Evolutionary conservation across 2,888 invertebrate genomes (phyloP).

Genomic region (Crioceris asparagi): DNA sequence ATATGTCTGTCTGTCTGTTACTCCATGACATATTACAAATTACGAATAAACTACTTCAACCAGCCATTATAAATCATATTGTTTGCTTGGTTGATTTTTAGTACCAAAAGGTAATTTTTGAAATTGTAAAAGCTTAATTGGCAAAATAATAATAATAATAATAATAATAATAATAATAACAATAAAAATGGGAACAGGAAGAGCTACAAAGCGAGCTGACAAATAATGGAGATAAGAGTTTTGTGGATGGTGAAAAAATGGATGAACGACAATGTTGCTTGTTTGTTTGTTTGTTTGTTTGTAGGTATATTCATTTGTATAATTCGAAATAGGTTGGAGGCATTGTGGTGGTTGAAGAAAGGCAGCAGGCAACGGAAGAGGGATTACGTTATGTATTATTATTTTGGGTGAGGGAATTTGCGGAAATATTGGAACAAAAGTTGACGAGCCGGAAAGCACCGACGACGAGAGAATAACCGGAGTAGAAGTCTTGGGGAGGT

Average conservation of each 20-base stretch:
- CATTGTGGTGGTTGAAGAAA: background rate
- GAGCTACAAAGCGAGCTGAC: too few species aligned
- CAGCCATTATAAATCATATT: too few species aligned
- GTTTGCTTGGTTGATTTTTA: too few species aligned
- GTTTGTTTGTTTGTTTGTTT: background rate
- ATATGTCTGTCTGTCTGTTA: too few species aligned
- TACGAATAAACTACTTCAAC: too few species aligned
- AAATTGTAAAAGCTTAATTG: too few species aligned
- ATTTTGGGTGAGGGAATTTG: constrained; percentile 33
- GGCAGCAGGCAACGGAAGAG: too few species aligned
- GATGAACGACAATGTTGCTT: background rate
- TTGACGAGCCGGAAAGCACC: constrained; percentile 39
- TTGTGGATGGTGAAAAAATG: background rate
- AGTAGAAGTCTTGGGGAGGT: constrained; percentile 24
- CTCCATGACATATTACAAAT: too few species aligned
- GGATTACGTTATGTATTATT: constrained; percentile 19
- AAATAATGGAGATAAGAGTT: background rate
- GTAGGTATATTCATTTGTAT: background rate
- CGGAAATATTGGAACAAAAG: constrained; percentile 36
- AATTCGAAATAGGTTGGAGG: background rate
- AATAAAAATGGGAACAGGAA: background rate
- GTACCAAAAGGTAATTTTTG: too few species aligned
- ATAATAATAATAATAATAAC: too few species aligned
- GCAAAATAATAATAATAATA: too few species aligned
- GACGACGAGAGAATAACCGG: constrained; percentile 10